Evolutionary conservation across 2,797 vertebrate genomes (phyloP), one percentile per base, ranked within the genome.

Genomic region (Poeciliopsis paucimaculata): DNA sequence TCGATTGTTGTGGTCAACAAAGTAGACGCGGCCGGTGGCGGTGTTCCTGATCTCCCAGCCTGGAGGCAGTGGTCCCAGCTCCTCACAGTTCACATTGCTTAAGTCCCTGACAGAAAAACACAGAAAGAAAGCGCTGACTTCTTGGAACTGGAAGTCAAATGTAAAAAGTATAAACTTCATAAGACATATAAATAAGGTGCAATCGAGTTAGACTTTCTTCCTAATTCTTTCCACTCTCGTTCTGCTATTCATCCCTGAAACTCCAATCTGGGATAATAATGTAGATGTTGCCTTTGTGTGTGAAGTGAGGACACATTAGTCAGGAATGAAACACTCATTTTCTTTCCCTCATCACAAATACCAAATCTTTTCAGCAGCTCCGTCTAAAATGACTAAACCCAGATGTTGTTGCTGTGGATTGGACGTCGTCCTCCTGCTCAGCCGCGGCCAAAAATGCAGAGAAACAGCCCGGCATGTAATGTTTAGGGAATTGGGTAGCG

Each of bases 21-120:
- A 99, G 96, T 99, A 99, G 94, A 99, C 97, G 28, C 98, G 96
- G 88, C 98, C 98, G 3, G 98, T 98, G 46, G 98, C 98, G 0
- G 98, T 99, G 95, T 98, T 99, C 77, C 98, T 96, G 90, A 98
- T 98, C 95, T 99, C 98, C 98, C 98, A 99, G 95, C 98, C 98
- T 84, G 97, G 97, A 83, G 97, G 98, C 94, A 99, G 94, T 0
- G 98, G 98, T 85, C 98, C 98, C 91, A 99, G 96, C 94, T 98
- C 98, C 94, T 99, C 98, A 91, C 98, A 99, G 96, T 98, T 98
- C 91, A 99, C 97, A 94, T 98, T 98, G 94, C 97, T 98, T 86
- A 99, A 96, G 94, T 99, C 98, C 96, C 98, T 99, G 90, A 72
- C 90, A 84, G 91, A 64, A 91, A 53, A 2, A 72, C 34, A 36